Evolutionary conservation across 2,888 invertebrate genomes (phyloP).

Genomic region (Himalopsyche anomala): DNA sequence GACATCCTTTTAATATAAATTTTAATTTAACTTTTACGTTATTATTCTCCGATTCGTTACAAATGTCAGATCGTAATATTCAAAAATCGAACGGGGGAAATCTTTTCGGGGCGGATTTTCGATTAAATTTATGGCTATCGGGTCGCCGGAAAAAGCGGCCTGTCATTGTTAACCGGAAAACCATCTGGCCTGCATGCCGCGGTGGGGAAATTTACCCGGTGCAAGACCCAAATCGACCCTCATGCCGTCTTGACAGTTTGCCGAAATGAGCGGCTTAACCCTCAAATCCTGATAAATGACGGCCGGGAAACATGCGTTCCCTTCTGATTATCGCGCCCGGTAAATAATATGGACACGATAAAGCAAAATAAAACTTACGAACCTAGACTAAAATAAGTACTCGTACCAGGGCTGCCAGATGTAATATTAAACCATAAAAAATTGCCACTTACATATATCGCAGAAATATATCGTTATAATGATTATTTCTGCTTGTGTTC

Average conservation of each 20-base stretch:
- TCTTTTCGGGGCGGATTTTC: neutral
- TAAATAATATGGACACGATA: conserved; percentile 15
- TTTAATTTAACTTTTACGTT: too few species aligned
- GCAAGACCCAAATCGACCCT: conserved; percentile 52
- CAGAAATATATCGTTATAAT: too few species aligned
- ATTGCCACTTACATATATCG: too few species aligned
- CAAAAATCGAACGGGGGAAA: neutral
- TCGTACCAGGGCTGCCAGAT: conserved; percentile 54
- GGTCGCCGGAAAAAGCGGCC: neutral
- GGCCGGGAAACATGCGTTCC: conserved; percentile 50
- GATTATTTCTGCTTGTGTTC: too few species aligned
- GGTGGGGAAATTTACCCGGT: conserved; percentile 36
- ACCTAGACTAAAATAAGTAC: neutral
- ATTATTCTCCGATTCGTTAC: too few species aligned
- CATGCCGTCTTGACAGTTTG: conserved; percentile 57
- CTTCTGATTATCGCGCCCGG: conserved; percentile 49
- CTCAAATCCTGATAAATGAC: conserved; percentile 62
- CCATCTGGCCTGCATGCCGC: conserved; percentile 33
- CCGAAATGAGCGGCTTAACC: conserved; percentile 60
- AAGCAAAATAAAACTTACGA: conserved; percentile 12
- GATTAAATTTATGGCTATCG: neutral
- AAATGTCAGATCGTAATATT: neutral
- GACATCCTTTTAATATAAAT: too few species aligned
- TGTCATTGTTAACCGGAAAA: conserved; percentile 29
- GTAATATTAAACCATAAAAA: too few species aligned